These are phyloP conservation scores for Zaprionus davidi DNA, from an alignment of 1,140 invertebrate species.

Conservation along the genomic window DNA sequence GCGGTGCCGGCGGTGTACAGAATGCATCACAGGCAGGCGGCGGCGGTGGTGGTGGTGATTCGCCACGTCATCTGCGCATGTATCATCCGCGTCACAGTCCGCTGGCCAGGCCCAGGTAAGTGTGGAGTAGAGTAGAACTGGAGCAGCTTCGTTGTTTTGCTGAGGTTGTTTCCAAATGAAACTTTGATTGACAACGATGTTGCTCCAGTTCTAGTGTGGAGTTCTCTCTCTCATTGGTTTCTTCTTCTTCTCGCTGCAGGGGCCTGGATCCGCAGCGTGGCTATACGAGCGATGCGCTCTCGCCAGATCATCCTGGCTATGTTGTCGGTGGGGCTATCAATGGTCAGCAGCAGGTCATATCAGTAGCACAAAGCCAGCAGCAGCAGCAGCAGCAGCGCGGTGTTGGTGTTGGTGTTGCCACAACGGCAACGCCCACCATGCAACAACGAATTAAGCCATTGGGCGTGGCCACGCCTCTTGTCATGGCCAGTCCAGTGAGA, in stretches of 20 bases:
- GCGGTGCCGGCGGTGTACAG: conserved; percentile 28
- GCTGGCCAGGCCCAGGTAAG: conserved; percentile 89
- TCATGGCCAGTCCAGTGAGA: conserved; percentile 92
- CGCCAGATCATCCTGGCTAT: conserved; percentile 85
- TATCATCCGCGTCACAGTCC: conserved; percentile 91
- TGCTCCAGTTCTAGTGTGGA: background rate
- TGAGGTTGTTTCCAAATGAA: too few relatives aligned
- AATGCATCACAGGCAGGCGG: conserved; percentile 34
- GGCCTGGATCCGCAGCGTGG: conserved; percentile 88
- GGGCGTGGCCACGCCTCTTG: conserved; percentile 94
- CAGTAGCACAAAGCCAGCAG: conserved; percentile 68
- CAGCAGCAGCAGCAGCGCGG: conserved; percentile 32
- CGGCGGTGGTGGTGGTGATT: conserved; percentile 85
- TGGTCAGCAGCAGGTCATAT: conserved; percentile 57
- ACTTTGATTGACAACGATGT: too few relatives aligned
- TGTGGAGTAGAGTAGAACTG: background rate
- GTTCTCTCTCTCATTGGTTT: background rate
- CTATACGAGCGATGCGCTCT: conserved; percentile 89
- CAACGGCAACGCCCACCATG: conserved; percentile 89
- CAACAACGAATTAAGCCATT: conserved; percentile 95
- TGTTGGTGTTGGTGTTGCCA: conserved; percentile 29
- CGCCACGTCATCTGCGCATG: conserved; percentile 86
- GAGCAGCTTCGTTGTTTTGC: too few relatives aligned
- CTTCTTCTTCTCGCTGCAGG: conserved; percentile 59
- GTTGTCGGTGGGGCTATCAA: conserved; percentile 50